These are phyloP conservation scores for Speoplatyrhinus poulsoni DNA, from an alignment of 2,113 vertebrate genomes.

Conservation along the genomic window DNA sequence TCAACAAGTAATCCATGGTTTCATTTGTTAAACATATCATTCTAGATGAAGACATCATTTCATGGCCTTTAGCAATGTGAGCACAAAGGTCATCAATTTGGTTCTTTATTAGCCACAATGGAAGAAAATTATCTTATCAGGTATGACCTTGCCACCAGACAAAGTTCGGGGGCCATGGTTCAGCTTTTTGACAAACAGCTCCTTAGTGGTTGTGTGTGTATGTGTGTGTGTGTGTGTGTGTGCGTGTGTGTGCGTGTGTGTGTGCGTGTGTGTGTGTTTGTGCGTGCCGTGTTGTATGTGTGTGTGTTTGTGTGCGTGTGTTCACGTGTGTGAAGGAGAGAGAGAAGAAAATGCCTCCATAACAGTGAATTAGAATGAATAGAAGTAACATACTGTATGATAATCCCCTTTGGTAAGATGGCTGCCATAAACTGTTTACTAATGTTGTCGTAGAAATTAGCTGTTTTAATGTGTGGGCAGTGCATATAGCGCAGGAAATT, in stretches of 20 bases:
- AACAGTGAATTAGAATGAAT: background rate
- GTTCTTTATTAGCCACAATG: slow-evolving; percentile 37
- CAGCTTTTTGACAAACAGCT: slow-evolving; percentile 18
- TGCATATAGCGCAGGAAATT: background rate
- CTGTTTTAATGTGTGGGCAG: slow-evolving; percentile 3
- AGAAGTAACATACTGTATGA: background rate
- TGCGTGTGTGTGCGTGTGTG: background rate
- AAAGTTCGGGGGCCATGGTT: slow-evolving; percentile 28
- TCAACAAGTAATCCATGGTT: slow-evolving; percentile 1
- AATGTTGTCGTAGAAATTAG: background rate
- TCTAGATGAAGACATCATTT: slow-evolving; percentile 26
- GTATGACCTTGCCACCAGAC: slow-evolving; percentile 36
- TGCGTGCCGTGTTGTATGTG: too few species aligned
- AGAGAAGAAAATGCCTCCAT: too few species aligned
- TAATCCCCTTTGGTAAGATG: background rate
- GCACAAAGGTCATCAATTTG: slow-evolving; percentile 71
- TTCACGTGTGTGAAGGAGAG: too few species aligned
- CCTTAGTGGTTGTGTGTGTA: background rate
- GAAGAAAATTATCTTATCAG: slow-evolving; percentile 39
- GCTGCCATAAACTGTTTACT: background rate
- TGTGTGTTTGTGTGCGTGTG: too few species aligned
- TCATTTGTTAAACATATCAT: slow-evolving; percentile 50
- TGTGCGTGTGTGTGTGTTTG: too few species aligned
- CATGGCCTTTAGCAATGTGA: slow-evolving; percentile 65
- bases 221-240: background rate